A percentile compares a stretch with the other conserved stretches of the same genome.
phyloP scores from a whole-genome alignment of 2,113 vertebrate genomes.

The Lipophrys pholis region DNA sequence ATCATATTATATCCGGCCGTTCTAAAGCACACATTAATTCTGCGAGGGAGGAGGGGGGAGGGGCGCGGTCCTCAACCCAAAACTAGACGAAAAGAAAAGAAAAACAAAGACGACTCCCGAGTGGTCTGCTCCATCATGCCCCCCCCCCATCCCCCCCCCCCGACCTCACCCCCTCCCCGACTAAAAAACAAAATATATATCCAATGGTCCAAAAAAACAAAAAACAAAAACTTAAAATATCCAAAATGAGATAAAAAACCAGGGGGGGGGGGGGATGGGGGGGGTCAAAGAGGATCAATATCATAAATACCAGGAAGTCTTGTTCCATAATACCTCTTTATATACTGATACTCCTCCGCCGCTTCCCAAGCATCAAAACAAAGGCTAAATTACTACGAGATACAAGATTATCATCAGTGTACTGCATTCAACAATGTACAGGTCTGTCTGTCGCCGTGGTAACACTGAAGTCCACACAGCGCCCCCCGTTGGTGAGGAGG shows the following conservation, averaged over 20 bases:
- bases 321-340: slow-evolving; percentile 83
- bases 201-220: slow-evolving; percentile 73
- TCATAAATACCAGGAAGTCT: slow-evolving; percentile 80
- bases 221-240: slow-evolving; percentile 80
- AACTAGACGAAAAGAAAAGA: background rate
- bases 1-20: slow-evolving; percentile 76
- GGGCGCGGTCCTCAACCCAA: slow-evolving; percentile 58
- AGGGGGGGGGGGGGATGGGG: slow-evolving; percentile 33
- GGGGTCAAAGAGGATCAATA: slow-evolving; percentile 59
- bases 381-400: slow-evolving; percentile 83
- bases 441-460: slow-evolving; percentile 61
- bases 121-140: slow-evolving; percentile 38
- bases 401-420: slow-evolving; percentile 84
- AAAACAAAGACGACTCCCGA: slow-evolving; percentile 11
- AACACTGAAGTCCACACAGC: slow-evolving; percentile 79
- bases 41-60: slow-evolving; percentile 53
- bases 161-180: slow-evolving; percentile 38
- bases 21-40: slow-evolving; percentile 80
- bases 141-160: slow-evolving; percentile 10
- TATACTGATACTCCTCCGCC: slow-evolving; percentile 80
- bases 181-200: slow-evolving; percentile 66
- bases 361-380: slow-evolving; percentile 80
- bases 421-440: slow-evolving; percentile 86
- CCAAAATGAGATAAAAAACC: slow-evolving; percentile 72
- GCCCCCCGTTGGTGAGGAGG: slow-evolving; percentile 34